phyloP scores from a whole-genome alignment of 2,113 vertebrate species.

The Tetrax tetrax region DNA sequence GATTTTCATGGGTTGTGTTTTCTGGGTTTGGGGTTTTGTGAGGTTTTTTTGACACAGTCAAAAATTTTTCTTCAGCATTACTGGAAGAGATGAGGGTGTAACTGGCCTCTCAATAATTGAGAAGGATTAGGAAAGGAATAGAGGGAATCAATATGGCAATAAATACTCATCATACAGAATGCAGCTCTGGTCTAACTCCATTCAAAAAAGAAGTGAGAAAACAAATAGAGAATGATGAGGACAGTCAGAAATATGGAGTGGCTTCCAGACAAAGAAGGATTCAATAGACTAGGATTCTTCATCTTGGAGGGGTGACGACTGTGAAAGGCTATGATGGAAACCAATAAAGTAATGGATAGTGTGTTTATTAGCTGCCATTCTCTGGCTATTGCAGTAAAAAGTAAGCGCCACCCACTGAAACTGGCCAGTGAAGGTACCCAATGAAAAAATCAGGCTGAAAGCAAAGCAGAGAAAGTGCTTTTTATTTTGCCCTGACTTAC shows the following conservation, averaged over 20 bases:
- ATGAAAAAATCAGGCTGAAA: not conserved
- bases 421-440: not conserved
- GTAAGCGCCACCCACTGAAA: not conserved
- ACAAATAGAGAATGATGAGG: not conserved
- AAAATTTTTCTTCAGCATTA: not conserved
- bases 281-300: not conserved
- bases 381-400: not conserved
- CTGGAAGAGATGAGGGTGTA: not conserved
- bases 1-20: not conserved
- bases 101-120: not conserved
- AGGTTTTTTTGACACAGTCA: not conserved
- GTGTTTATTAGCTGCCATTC: not conserved
- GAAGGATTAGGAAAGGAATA: not conserved
- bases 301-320: not conserved
- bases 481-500: not conserved
- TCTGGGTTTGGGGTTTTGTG: not conserved
- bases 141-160: not conserved
- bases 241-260: not conserved
- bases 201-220: not conserved
- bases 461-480: not conserved
- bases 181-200: not conserved
- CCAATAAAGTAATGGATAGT: not conserved
- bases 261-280: not conserved
- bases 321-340: not conserved
- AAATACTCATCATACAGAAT: not conserved